Evolutionary conservation across 2,888 invertebrate genomes (phyloP), one percentile per base, ranked within the genome.

Genomic region (Balanococcus diminutus): DNA sequence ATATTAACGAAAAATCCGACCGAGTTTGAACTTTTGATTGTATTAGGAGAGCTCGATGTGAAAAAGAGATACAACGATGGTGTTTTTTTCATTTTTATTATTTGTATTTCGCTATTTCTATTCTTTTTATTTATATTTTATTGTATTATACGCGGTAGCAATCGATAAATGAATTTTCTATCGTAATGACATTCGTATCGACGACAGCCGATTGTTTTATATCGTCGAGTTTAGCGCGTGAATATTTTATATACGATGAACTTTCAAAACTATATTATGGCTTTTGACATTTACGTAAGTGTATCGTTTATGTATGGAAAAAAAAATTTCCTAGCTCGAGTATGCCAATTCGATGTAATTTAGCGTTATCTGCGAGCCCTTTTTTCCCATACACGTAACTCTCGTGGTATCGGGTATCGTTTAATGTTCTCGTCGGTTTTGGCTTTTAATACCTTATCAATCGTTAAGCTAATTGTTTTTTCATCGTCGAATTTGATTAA

Each of bases 181-280:
- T 32, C 32, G n/a, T 75, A 32, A 75, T 75, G 32, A 75, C 75
- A 75, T 36, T 75, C 75, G 32, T 25, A 67, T 25, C 14, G 25
- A 28, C 11, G 61, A 28, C 11, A 28, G 25, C 11, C 11, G 61
- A 51, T 51, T 51, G 61, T 67, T 67, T 67, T 67, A 28, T 67
- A 67, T 67, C 51, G 51, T 51, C 51, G 28, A 22, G 61, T 67
- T 67, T 67, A 67, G 28, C 61, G 28, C 61, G 25, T 28, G 61
- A 67, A 67, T 67, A 67, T 67, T 67, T 67, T 67, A 67, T 67
- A 56, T 56, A 67, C 61, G 61, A 67, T 67, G 25, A 67, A 67
- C 61, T 67, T 67, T 67, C 61, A 67, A 67, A n/a, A 67, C 61
- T 67, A 67, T 67, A 67, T 67, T 67, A 67, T 67, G 28, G 61